Base-by-base conservation (phyloP, 1,140 invertebrate species). In the Nasonia longicornis region DNA sequence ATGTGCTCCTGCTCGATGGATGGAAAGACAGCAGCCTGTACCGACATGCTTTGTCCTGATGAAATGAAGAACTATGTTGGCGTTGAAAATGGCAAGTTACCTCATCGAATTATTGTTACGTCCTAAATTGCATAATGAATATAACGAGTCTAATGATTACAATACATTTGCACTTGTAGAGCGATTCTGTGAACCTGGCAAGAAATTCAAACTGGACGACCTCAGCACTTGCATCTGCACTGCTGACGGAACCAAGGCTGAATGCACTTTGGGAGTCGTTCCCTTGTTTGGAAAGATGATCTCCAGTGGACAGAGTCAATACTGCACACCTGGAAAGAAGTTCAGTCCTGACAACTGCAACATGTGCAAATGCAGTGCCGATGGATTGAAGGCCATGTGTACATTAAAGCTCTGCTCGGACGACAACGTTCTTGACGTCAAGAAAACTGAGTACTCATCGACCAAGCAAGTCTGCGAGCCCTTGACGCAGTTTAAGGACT, bases 291-390 rank as follows among this genome's bases (percentile, higher is more conserved):
- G 14, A 58, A 74, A 52, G 45, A 74, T 52, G 22, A 6, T 74
- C 12, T 31, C 26, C 45, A 11, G 3, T 35, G 31, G 4, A 38
- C 12, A 14, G 16, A 11, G 20, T 58, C 29, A 69, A 42, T 48
- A 12, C 6, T 77, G 76, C 22, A 69, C 20, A 20, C 64, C 76
- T 42, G 38, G 42, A 11, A 14, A 20, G 16, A 52, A 12, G 10
- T 77, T 77, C 52, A 67, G 26, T 22, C 76, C 66, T 38, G 76
- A 77, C n/a, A 69, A 77, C 29, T 77, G 76, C 26, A 77, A 69
- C 29, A 7, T 14, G 0, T 77, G 76, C 26, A 69, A 12, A 14
- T 77, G 76, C 42, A 77, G 66, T n/a, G 16, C 35, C 35, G 11
- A 42, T 72, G 70, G 70, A 2, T 42, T 10, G 4, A 72, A 22